Base-by-base conservation (phyloP, 2,113 vertebrate species). In the Brevimyrus niger region DNA sequence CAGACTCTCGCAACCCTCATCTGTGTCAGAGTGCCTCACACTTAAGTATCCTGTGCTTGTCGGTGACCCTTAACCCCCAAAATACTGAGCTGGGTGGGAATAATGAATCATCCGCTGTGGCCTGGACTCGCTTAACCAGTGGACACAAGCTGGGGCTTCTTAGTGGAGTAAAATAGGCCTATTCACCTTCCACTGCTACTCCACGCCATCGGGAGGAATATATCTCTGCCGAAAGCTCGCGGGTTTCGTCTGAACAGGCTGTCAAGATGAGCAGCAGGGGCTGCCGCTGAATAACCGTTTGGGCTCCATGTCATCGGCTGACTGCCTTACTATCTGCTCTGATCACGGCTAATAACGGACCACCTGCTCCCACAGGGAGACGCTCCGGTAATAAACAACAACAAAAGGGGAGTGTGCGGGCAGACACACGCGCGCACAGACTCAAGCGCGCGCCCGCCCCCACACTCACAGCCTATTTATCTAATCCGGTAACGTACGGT, bases 221-320 rank as follows among this genome's bases (percentile, higher is more conserved):
- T 94, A 93, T 94, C 93, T 93, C 91, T 42, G 0, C 80, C 92
- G 94, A 93, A 92, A 93, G 94, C 91, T 92, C 88, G 91, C 87
- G 91, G 93, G 95, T 94, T 93, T 91, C 92, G 94, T 93, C 91
- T 88, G 92, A 94, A 95, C 93, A 92, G 92, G 90, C 93, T 92
- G 95, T 95, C 94, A 94, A 69, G 95, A 94, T 92, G 94, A 94
- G 92, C 87, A 23, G 83, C 92, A 17, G 89, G 89, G 42, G 92
- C 92, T 92, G 92, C 93, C 93, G 91, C 92, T 4, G 50, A 87
- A 90, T 92, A 92, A 91, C 89, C 73, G 55, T 91, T 87, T 23
- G 47, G 73, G 90, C 92, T 83, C 91, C 93, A 90, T 89, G 92
- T 94, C 90, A 90, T 91, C 90, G 89, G 38, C 3, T 76, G 86